Evolutionary conservation across 64 coral and sea anemone species (phyloP), one percentile per base, ranked within the genome.

Genomic region (Montipora sp.): DNA sequence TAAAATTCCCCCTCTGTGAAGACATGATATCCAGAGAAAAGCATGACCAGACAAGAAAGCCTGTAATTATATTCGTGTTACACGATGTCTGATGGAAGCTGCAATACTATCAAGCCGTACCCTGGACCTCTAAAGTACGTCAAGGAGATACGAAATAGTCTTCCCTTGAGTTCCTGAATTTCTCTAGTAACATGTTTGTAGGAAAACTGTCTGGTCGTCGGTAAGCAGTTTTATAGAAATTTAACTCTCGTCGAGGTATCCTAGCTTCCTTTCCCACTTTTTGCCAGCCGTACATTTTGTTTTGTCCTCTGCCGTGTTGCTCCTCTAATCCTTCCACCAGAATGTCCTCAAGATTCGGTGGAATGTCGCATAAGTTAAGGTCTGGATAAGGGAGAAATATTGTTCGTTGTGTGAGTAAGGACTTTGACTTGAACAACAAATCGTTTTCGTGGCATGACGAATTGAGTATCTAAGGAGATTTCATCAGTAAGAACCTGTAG

Each of bases 361-460:
- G 82, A 48, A 85, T 85, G 14, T 85, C 45, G 18, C 43, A n/a
- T 50, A 85, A 50, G 18, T 85, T 85, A 1, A 85, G 82, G 47
- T 72, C 82, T 85, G 47, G 16, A 21, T 48, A 7, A 22, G 11
- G 47, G 18, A 43, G 3, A 36, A 48, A 15, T 8, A 18, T 49
- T 19, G 13, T 48, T 49, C 45, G 2, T 50, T 77, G 3, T 23
- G 20, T 71, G 5, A 71, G 68, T 71, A 5, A 21, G 18, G 68
- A 23, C 21, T 71, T 23, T 71, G 20, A 0, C 20, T 8, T 8
- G 53, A 11, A 6, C 53, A 57, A 8, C 1, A 57, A 11, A 57
- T 36, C 36, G 36, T 36, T 36, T 36, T 36, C 36, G 36, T 2
- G 36, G 36, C 36, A 36, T 36, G 36, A 2, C 36, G 36, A 36